phyloP scores from a whole-genome alignment of 2,113 vertebrate species.

The Coryphaenoides rupestris region DNA sequence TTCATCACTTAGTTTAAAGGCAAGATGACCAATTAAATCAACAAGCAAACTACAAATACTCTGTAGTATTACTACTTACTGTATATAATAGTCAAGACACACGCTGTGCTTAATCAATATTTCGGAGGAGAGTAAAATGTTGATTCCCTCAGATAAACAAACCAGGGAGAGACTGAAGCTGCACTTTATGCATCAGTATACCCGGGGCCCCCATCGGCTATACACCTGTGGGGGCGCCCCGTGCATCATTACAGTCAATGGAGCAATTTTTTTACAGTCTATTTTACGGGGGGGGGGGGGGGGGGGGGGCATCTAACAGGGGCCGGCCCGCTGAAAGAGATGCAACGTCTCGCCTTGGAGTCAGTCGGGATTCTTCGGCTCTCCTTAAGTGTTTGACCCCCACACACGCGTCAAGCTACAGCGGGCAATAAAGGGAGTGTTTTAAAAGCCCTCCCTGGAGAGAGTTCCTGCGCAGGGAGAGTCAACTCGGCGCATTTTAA shows the following conservation, averaged over 20 bases:
- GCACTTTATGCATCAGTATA: conserved; percentile 24
- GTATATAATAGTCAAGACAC: too few species aligned
- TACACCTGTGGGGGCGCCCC: conserved; percentile 41
- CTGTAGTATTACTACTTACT: too few species aligned
- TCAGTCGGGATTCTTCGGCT: too few species aligned
- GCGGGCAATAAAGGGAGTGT: conserved; percentile 46
- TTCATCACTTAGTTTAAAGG: too few species aligned
- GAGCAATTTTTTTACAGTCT: conserved; percentile 72
- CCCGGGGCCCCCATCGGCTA: conserved; percentile 37
- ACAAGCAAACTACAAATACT: too few species aligned
- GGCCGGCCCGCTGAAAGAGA: conserved; percentile 39
- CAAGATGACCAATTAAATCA: neutral
- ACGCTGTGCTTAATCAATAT: too few species aligned
- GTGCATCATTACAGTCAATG: conserved; percentile 72
- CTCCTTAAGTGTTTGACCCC: conserved; percentile 56
- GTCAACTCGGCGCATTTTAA: conserved; percentile 68
- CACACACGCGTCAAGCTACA: conserved; percentile 50
- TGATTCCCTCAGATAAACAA: conserved; percentile 18
- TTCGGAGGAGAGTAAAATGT: too few species aligned
- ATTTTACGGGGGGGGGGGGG: conserved; percentile 62
- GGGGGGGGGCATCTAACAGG: too few species aligned
- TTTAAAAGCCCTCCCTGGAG: conserved; percentile 60
- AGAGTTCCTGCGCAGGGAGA: conserved; percentile 46
- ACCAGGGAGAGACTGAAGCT: conserved; percentile 35
- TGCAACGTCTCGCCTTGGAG: conserved; percentile 42